Evolutionary conservation across 2,113 vertebrate species (phyloP).

Genomic region (Rhegmatorhina hoffmannsi): DNA sequence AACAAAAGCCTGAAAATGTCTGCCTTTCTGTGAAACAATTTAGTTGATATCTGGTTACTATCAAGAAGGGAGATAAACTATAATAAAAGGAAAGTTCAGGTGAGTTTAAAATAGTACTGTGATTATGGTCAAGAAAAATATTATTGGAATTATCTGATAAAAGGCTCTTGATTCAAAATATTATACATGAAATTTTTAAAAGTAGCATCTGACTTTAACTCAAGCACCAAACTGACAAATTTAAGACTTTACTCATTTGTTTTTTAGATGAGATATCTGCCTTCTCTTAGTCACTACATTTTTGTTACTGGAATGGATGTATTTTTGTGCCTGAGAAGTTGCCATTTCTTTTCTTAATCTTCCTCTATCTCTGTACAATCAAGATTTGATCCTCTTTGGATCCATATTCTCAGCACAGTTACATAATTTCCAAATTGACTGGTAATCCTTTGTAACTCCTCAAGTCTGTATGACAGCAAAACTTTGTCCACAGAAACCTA

Average conservation of each 20-base stretch:
- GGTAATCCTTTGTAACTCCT: neutral
- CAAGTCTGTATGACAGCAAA: neutral
- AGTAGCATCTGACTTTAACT: neutral
- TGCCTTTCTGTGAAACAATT: neutral
- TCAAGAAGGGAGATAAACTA: neutral
- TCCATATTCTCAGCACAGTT: neutral
- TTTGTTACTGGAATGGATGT: neutral
- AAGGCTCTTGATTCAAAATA: neutral
- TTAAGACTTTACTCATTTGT: neutral
- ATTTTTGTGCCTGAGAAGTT: neutral
- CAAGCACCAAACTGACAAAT: neutral
- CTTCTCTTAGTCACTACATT: neutral
- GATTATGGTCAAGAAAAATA: neutral
- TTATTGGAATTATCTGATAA: neutral
- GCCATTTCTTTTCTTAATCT: neutral
- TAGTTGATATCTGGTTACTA: neutral
- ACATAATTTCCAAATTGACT: neutral
- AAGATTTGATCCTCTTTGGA: neutral
- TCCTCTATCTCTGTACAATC: neutral
- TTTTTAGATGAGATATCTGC: neutral
- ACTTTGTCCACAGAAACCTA: neutral
- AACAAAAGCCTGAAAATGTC: neutral
- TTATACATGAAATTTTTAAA: neutral
- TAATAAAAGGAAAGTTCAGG: neutral
- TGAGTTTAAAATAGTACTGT: neutral